Percentiles rank a stretch among this genome's conserved stretches.
phyloP scores from a whole-genome alignment of 2,113 vertebrate species.

The Microtus richardsoni region DNA sequence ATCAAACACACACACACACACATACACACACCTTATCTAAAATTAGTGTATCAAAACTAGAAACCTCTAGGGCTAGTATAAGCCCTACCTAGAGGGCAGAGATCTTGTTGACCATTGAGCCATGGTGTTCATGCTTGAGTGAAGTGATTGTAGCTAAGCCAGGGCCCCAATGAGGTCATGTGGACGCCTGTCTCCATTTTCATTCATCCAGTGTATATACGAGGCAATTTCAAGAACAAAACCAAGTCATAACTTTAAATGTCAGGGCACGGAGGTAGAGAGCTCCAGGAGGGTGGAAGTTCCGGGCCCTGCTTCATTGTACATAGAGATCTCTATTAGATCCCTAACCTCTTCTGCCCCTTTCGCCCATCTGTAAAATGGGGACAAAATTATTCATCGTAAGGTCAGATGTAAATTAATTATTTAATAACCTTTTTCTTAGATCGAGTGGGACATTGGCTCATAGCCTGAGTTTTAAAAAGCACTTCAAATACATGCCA shows the following conservation, averaged over 20 bases:
- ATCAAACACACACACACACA: background rate
- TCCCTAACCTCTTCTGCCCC: background rate
- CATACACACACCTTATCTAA: background rate
- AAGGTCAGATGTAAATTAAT: background rate
- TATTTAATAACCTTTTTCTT: background rate
- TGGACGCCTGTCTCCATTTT: background rate
- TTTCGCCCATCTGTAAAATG: background rate
- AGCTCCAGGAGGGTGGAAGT: background rate
- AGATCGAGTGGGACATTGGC: background rate
- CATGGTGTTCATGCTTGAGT: background rate
- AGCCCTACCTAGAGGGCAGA: background rate
- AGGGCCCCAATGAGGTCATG: background rate
- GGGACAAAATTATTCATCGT: background rate
- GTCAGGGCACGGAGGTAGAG: background rate
- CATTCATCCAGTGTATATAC: background rate
- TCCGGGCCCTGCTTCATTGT: background rate
- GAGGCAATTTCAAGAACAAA: slow-evolving; percentile 15
- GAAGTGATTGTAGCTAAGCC: background rate
- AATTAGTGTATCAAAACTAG: background rate
- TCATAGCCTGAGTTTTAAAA: slow-evolving; percentile 33
- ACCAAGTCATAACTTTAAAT: background rate
- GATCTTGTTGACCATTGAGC: background rate
- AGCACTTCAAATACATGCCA: background rate
- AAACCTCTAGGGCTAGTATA: background rate
- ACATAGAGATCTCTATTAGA: background rate